These are phyloP conservation scores for Agrotis exclamationis DNA, from an alignment of 2,888 invertebrate species.

Conservation along the genomic window DNA sequence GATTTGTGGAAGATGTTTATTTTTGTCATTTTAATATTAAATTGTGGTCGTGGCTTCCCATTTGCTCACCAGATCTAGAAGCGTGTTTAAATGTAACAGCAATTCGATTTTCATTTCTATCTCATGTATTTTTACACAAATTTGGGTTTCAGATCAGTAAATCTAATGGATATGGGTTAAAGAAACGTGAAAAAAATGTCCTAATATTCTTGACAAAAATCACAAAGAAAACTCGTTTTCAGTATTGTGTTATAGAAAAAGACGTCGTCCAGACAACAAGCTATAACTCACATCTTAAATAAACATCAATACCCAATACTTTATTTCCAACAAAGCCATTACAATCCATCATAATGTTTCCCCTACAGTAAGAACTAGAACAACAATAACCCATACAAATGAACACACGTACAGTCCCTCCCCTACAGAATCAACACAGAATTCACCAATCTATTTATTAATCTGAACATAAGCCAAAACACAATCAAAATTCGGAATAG, in stretches of 20 bases:
- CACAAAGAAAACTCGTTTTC: too few species aligned
- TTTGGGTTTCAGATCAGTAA: neutral
- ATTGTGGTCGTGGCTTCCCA: constrained; percentile 13
- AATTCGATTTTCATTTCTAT: neutral
- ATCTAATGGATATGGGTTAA: neutral
- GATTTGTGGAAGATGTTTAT: constrained; percentile 36
- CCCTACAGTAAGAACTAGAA: neutral
- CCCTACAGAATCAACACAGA: constrained; percentile 13
- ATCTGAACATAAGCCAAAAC: constrained; percentile 47
- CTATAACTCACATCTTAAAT: neutral
- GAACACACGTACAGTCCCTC: constrained; percentile 15
- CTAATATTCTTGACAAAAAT: too few species aligned
- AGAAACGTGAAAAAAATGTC: too few species aligned
- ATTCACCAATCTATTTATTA: constrained; percentile 45
- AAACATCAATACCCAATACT: neutral
- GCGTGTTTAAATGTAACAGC: neutral
- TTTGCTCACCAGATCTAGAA: neutral
- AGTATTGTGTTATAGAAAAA: neutral
- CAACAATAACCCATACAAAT: neutral
- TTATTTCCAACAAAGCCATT: constrained; percentile 1
- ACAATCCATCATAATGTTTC: neutral
- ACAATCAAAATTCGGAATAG: constrained; percentile 40
- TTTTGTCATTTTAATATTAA: constrained; percentile 48
- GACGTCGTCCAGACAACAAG: too few species aligned
- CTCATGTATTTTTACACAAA: neutral